Evolutionary conservation across 2,797 vertebrate species (phyloP).

Genomic region (Chaenodraco wilsoni): DNA sequence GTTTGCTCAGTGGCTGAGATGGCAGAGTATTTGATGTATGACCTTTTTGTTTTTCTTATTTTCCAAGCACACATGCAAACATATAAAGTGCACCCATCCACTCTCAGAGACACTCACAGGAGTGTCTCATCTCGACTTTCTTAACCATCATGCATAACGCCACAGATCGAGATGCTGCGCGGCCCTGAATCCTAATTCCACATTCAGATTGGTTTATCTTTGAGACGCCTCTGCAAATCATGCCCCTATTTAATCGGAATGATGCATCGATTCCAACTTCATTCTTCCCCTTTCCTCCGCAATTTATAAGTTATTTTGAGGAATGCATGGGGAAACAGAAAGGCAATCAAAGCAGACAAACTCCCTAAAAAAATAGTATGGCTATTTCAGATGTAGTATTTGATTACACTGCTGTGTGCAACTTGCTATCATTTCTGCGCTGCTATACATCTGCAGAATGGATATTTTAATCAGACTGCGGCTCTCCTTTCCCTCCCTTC

Average conservation of each 20-base stretch:
- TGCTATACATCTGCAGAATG: neutral
- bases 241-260: slow-evolving; percentile 74
- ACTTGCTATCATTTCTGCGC: neutral
- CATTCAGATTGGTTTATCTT: slow-evolving; percentile 74
- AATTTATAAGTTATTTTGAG: slow-evolving; percentile 55
- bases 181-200: slow-evolving; percentile 68
- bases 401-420: slow-evolving; percentile 10
- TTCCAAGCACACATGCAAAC: slow-evolving; percentile 39
- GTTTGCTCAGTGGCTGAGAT: slow-evolving; percentile 26
- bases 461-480: slow-evolving; percentile 30
- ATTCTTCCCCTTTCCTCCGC: slow-evolving; percentile 38
- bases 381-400: slow-evolving; percentile 32
- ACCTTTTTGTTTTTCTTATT: slow-evolving; percentile 34
- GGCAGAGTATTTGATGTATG: slow-evolving; percentile 29
- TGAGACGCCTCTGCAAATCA: slow-evolving; percentile 63
- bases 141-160: slow-evolving; percentile 71
- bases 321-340: slow-evolving; percentile 49
- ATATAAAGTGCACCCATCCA: slow-evolving; percentile 35
- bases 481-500: slow-evolving; percentile 51
- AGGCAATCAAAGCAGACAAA: slow-evolving; percentile 47
- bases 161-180: slow-evolving; percentile 56
- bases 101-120: slow-evolving; percentile 19
- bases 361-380: neutral
- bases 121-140: slow-evolving; percentile 50
- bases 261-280: slow-evolving; percentile 69